Percentiles rank a stretch among this genome's conserved stretches.
phyloP scores from a whole-genome alignment of 2,113 vertebrate species.

The Pseudorasbora parva region DNA sequence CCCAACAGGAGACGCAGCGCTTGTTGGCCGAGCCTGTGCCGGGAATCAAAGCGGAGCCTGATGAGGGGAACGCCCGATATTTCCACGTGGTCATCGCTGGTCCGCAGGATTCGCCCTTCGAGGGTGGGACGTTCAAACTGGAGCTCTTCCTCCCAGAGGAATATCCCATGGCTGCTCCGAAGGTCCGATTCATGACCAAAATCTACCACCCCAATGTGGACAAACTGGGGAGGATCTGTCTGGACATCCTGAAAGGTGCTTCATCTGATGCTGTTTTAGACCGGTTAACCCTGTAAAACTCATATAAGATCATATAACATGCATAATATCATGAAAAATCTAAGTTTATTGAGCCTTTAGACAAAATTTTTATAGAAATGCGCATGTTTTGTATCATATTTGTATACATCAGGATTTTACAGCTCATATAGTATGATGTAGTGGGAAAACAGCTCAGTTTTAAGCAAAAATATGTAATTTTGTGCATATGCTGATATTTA shows the following conservation, averaged over 20 bases:
- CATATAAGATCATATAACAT: too few relatives aligned
- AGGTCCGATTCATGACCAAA: slow-evolving; percentile 99
- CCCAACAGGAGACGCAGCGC: slow-evolving; percentile 91
- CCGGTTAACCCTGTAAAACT: too few relatives aligned
- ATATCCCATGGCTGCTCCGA: slow-evolving; percentile 98
- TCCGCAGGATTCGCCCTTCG: slow-evolving; percentile 97
- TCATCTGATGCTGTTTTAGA: too few relatives aligned
- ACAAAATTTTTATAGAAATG: too few relatives aligned
- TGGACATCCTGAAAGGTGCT: slow-evolving; percentile 99
- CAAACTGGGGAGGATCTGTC: slow-evolving; percentile 99
- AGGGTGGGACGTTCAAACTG: slow-evolving; percentile 99
- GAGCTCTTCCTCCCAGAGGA: slow-evolving; percentile 99
- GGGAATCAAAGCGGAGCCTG: slow-evolving; percentile 95
- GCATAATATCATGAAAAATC: too few relatives aligned
- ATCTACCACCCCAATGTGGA: slow-evolving; percentile 99
- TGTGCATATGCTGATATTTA: too few relatives aligned
- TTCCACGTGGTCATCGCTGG: slow-evolving; percentile 98
- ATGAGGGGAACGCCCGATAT: slow-evolving; percentile 97
- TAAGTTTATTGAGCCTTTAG: too few relatives aligned
- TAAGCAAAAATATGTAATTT: too few relatives aligned
- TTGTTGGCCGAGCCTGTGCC: slow-evolving; percentile 95
- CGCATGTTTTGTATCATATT: too few relatives aligned
- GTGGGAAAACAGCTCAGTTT: too few relatives aligned
- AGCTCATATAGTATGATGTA: too few relatives aligned
- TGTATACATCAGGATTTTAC: too few relatives aligned